Percentiles rank a stretch among this genome's conserved stretches.
Conservation (phyloP, 2,113 vertebrate species). For the Papio anubis region DNA sequence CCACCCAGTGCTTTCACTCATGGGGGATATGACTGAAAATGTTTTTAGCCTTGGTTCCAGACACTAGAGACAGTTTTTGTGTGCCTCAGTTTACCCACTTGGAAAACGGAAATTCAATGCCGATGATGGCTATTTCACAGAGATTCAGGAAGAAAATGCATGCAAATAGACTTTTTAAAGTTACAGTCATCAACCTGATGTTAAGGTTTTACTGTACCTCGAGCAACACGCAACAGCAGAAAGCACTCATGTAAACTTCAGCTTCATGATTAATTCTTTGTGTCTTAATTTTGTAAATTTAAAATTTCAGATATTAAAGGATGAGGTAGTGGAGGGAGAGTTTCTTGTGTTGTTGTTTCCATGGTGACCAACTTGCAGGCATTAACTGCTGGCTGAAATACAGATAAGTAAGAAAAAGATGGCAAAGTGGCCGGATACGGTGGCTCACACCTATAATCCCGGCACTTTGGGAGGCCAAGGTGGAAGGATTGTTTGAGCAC, state of each 20-base stretch:
- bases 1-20: background rate
- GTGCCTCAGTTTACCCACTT: background rate
- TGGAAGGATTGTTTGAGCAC: no score
- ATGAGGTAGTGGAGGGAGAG: slow-evolving; percentile 4
- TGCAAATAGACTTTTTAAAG: background rate
- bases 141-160: background rate
- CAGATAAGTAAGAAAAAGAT: slow-evolving; percentile 40
- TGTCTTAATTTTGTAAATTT: slow-evolving; percentile 63
- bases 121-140: background rate
- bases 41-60: background rate
- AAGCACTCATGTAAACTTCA: slow-evolving; percentile 32
- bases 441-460: no score
- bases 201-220: background rate
- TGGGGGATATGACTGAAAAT: background rate
- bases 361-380: slow-evolving; percentile 44
- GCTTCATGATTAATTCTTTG: slow-evolving; percentile 40
- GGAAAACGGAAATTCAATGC: background rate
- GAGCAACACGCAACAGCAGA: background rate
- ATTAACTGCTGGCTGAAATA: slow-evolving; percentile 41
- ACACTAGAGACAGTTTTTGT: background rate
- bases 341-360: slow-evolving; percentile 54
- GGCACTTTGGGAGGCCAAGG: no score
- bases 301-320: slow-evolving; percentile 50
- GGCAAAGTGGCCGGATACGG: no score
- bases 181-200: background rate